These are phyloP conservation scores for Lutjanus campechanus DNA, from an alignment of 2,797 vertebrate species.

Conservation along the genomic window DNA sequence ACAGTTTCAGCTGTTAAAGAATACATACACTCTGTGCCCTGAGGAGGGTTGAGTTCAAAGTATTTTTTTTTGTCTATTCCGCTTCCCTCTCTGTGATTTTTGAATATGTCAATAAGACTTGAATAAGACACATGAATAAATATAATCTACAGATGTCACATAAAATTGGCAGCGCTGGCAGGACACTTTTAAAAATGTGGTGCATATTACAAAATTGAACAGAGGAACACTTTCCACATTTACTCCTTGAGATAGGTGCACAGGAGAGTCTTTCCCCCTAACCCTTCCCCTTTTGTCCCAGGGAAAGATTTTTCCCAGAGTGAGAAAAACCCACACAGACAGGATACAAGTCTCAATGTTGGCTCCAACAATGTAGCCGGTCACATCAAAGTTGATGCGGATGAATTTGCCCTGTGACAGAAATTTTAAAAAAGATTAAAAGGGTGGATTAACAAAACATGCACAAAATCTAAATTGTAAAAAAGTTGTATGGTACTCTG, in stretches of 20 bases:
- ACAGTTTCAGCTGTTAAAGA: slow-evolving; percentile 72
- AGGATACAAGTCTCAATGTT: slow-evolving; percentile 99
- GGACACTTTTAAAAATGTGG: neutral
- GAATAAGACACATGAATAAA: neutral
- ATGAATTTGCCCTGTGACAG: slow-evolving; percentile 95
- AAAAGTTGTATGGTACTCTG: neutral
- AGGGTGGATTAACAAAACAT: neutral
- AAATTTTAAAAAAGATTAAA: neutral
- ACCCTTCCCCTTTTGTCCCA: neutral
- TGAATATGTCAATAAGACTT: neutral
- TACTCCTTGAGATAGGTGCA: too few relatives aligned
- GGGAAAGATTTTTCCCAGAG: neutral
- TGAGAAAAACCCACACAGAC: neutral
- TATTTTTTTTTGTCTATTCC: neutral
- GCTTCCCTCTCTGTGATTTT: neutral
- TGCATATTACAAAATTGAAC: neutral
- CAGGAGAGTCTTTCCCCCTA: too few relatives aligned
- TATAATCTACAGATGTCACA: neutral
- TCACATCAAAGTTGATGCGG: slow-evolving; percentile 98
- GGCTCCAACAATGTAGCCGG: slow-evolving; percentile 96
- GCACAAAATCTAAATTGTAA: neutral
- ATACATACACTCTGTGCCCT: slow-evolving; percentile 18
- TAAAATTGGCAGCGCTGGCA: neutral
- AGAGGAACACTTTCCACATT: too few relatives aligned
- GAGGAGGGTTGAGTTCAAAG: neutral